A percentile compares a stretch with the other conserved stretches of the same genome.
These are phyloP conservation scores for Formica aserva DNA, from an alignment of 2,888 invertebrate genomes.

Conservation along the genomic window DNA sequence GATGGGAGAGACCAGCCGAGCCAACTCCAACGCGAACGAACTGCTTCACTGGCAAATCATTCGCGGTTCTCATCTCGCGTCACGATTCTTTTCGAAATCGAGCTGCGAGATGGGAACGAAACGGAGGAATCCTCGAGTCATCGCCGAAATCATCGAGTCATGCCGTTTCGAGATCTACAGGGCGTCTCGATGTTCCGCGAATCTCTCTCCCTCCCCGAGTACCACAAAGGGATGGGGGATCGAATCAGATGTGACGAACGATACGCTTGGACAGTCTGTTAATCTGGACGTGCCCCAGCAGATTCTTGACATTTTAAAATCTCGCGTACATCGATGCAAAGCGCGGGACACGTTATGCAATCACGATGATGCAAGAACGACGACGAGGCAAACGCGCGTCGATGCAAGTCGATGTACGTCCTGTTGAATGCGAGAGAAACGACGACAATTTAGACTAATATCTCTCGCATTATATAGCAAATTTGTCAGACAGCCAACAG, in stretches of 20 bases:
- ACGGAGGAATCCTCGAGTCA: constrained; percentile 26
- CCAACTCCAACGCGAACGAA: constrained; percentile 83
- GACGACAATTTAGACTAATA: constrained; percentile 13
- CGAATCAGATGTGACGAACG: constrained; percentile 10
- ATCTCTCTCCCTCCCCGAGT: background rate
- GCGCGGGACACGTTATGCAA: constrained; percentile 65
- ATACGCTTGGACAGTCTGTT: background rate
- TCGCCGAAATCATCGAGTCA: constrained; percentile 1
- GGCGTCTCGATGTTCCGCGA: background rate
- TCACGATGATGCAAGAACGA: constrained; percentile 68
- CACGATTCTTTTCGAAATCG: constrained; percentile 46
- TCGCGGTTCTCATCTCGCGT: constrained; percentile 82
- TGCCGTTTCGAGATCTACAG: background rate
- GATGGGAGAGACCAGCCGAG: constrained; percentile 78
- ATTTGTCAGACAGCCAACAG: constrained; percentile 18
- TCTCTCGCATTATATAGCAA: constrained; percentile 24
- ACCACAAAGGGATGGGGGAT: constrained; percentile 33
- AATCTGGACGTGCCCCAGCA: constrained; percentile 34
- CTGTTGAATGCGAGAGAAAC: constrained; percentile 25
- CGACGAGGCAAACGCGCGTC: constrained; percentile 50
- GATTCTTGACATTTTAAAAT: constrained; percentile 58
- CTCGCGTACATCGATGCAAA: constrained; percentile 55
- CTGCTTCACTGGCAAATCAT: constrained; percentile 84
- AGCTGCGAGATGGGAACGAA: constrained; percentile 2
- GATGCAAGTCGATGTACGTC: constrained; percentile 43